Conservation (phyloP, 2,113 vertebrate genomes). For the Donacobius atricapilla region DNA sequence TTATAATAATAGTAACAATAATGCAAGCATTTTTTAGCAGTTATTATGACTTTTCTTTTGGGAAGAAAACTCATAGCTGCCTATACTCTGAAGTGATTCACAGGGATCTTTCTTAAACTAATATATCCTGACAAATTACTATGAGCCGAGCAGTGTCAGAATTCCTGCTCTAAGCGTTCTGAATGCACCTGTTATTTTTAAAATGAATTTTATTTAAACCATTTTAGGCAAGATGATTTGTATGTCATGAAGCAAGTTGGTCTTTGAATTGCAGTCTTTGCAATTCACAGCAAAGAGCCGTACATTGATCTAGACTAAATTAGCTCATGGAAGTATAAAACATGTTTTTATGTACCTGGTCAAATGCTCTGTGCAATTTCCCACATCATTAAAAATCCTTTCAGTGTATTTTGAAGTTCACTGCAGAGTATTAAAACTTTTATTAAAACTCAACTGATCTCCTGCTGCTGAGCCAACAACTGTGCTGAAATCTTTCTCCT, state of each 20-base stretch:
- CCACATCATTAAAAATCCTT: not conserved
- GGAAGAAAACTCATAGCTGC: not conserved
- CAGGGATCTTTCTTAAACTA: not conserved
- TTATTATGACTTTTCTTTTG: not conserved
- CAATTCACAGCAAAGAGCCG: not conserved
- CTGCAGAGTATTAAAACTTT: not conserved
- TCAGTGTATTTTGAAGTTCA: not conserved
- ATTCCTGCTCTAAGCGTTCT: not conserved
- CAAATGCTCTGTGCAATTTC: not conserved
- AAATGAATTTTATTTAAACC: not conserved
- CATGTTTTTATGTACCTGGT: not conserved
- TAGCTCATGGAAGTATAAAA: not conserved
- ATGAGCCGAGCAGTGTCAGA: not conserved
- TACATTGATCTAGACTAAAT: not conserved
- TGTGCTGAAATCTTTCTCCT: not conserved
- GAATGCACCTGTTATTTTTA: not conserved
- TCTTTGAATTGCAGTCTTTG: not conserved
- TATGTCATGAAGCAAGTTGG: not conserved
- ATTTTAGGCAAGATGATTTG: not conserved
- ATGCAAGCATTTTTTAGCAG: not conserved
- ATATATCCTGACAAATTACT: not conserved
- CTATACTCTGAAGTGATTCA: not conserved
- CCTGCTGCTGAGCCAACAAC: not conserved
- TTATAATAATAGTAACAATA: not conserved
- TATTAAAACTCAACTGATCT: not conserved